Conservation (phyloP, 2,888 invertebrate genomes). For the Sylvicola fuscatus region DNA sequence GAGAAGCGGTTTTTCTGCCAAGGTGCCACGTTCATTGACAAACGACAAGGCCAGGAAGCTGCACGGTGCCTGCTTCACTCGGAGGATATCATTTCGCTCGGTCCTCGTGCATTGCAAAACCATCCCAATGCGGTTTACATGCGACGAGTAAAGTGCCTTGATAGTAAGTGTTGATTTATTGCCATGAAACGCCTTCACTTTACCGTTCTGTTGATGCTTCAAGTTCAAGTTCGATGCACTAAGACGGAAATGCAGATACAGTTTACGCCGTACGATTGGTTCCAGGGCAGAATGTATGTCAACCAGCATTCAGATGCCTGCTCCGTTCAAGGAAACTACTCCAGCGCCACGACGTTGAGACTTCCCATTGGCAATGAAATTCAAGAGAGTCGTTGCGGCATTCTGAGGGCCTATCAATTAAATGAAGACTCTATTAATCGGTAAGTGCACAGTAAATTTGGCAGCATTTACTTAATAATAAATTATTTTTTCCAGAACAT, state of each 20-base stretch:
- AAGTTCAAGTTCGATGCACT: slow-evolving; percentile 65
- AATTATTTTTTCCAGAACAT: slow-evolving; percentile 32
- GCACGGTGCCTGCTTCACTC: slow-evolving; percentile 50
- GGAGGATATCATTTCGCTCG: slow-evolving; percentile 61
- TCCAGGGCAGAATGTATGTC: slow-evolving; percentile 59
- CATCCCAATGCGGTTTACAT: slow-evolving; percentile 45
- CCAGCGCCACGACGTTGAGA: slow-evolving; percentile 13
- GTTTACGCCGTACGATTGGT: slow-evolving; percentile 37
- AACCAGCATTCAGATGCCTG: slow-evolving; percentile 58
- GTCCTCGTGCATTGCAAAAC: slow-evolving; percentile 44
- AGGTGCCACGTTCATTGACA: slow-evolving; percentile 33
- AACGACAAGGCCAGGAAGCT: slow-evolving; percentile 12
- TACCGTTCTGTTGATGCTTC: too few species aligned
- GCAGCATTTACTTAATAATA: background rate
- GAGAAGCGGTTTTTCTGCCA: slow-evolving; percentile 47
- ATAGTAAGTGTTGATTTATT: slow-evolving; percentile 45
- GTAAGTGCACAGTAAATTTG: slow-evolving; percentile 8
- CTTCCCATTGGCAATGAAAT: slow-evolving; percentile 21
- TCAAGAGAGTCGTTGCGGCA: slow-evolving; percentile 21
- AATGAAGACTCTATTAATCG: slow-evolving; percentile 19
- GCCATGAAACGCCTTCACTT: background rate
- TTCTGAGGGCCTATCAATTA: slow-evolving; percentile 23
- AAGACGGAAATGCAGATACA: slow-evolving; percentile 44
- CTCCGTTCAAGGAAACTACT: slow-evolving; percentile 31
- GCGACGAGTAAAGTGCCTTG: slow-evolving; percentile 63